Base-by-base conservation (phyloP, 2,797 vertebrate species). In the Sebastolobus alascanus region DNA sequence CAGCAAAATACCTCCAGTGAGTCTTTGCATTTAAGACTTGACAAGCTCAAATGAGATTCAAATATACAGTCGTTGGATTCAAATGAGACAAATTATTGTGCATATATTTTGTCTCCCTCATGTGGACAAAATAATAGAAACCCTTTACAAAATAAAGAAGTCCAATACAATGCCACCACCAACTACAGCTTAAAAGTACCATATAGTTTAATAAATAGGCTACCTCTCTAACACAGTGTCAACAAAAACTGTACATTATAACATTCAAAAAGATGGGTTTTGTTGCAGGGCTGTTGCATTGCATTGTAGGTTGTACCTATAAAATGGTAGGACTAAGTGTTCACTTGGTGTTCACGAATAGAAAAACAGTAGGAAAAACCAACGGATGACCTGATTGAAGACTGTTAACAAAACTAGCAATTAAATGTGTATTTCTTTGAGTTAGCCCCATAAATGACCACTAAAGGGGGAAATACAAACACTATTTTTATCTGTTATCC, bases 71-170 rank as follows among this genome's bases (percentile, higher is more conserved):
- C 7, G 3, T 16, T 58, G 4, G 18, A 54, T 73, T 65, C 18
- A 38, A 56, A 65, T 33, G 14, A 8, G 29, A 72, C 20, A 8
- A 31, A 18, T 27, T 73, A 35, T 18, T 63, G 13, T 0, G 6
- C 13, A 63, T 31, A 73, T 52, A 63, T 72, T n/a, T 72, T 31
- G 50, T 59, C 56, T 11, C 14, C 56, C 27, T 27, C 18, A 52
- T 52, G 20, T 52, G 18, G 20, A 52, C 50, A n/a, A 52, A n/a
- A 52, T 55, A 55, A 55, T 55, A 25, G n/a, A 55, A 55, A 55
- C 52, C 8, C 52, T 22, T 22, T 55, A 5, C 52, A 55, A 22
- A 22, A 55, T 22, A 25, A 4, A 52, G 20, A 52, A 52, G 20
- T 52, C 50, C 20, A 52, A 52, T 52, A 52, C 50, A n/a, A 52